A percentile compares a stretch with the other conserved stretches of the same genome.
These are phyloP conservation scores for Tinamus major DNA, from an alignment of 2,797 vertebrate species.

Conservation along the genomic window DNA sequence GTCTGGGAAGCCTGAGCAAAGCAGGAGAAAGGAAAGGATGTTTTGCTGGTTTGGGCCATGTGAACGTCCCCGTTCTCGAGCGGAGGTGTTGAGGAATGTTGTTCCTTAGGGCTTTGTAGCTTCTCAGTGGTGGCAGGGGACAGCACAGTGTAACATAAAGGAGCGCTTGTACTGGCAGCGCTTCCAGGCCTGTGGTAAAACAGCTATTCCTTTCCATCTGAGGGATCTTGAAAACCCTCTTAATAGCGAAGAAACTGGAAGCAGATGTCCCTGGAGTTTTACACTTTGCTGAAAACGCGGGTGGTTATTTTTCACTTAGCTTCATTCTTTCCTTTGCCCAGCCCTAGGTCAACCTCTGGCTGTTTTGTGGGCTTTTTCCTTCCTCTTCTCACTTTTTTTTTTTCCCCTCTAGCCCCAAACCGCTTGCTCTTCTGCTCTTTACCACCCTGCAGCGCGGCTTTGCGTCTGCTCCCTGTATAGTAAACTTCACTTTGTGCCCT, in stretches of 20 bases:
- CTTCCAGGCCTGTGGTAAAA: neutral
- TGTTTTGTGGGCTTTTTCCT: neutral
- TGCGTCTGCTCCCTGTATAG: accelerated
- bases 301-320: neutral
- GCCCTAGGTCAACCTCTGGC: neutral
- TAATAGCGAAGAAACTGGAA: neutral
- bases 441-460: accelerated
- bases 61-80: neutral
- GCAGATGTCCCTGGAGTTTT: neutral
- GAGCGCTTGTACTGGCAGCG: neutral
- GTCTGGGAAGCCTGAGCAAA: neutral
- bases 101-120: neutral
- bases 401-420: neutral
- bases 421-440: neutral
- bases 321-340: neutral
- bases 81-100: neutral
- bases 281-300: neutral
- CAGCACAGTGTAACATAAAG: neutral
- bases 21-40: neutral
- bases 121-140: neutral
- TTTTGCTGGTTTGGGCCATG: neutral
- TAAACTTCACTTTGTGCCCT: neutral
- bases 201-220: neutral
- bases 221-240: neutral
- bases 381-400: neutral